Percentiles rank a stretch among this genome's conserved stretches.
phyloP scores from a whole-genome alignment of 2,113 vertebrate species.

The Synodontis membranacea region DNA sequence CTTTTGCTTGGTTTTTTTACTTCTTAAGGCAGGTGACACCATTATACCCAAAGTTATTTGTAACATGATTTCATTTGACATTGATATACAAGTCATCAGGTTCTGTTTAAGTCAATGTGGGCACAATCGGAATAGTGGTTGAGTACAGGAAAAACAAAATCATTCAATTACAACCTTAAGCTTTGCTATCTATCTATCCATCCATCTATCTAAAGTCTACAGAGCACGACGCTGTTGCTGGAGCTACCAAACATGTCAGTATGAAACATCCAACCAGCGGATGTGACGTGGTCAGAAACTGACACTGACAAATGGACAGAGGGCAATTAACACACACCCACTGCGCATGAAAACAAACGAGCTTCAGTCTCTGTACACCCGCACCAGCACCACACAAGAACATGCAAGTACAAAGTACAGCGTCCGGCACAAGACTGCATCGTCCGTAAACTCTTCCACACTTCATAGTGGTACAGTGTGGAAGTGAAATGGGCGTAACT shows the following conservation, averaged over 20 bases:
- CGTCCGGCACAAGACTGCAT: background rate
- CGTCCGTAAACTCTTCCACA: background rate
- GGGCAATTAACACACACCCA: background rate
- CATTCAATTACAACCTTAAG: background rate
- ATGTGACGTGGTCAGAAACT: background rate
- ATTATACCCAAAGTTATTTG: no score
- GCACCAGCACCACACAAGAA: background rate
- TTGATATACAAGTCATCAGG: background rate
- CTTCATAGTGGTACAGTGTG: background rate
- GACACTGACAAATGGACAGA: background rate
- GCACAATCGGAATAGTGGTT: no score
- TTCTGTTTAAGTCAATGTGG: background rate
- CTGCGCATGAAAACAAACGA: background rate
- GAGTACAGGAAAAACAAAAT: background rate
- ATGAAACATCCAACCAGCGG: background rate
- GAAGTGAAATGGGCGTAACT: background rate
- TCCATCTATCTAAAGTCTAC: no score
- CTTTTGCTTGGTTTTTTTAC: no score
- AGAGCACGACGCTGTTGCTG: background rate
- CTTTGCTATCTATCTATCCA: background rate
- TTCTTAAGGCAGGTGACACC: no score
- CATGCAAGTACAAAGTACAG: background rate
- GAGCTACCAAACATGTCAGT: background rate
- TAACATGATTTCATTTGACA: background rate
- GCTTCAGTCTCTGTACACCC: background rate